phyloP scores from a whole-genome alignment of 2,113 vertebrate genomes.

The Trinectes maculatus region DNA sequence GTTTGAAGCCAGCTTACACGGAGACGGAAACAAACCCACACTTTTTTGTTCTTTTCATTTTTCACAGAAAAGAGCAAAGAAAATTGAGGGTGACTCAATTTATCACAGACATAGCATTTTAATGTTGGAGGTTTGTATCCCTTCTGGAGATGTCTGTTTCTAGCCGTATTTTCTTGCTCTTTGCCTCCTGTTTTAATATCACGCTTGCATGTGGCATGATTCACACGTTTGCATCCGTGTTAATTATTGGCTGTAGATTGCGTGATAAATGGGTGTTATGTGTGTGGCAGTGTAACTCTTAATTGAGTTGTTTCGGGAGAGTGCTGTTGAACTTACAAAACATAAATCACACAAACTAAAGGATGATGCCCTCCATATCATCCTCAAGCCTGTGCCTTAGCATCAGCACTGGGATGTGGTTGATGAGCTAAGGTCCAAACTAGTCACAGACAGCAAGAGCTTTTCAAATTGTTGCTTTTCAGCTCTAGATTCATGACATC shows the following conservation, averaged over 20 bases:
- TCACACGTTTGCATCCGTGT: constrained; percentile 35
- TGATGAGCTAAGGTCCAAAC: background rate
- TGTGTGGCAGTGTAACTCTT: constrained; percentile 42
- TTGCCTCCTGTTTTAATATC: constrained; percentile 70
- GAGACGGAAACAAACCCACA: constrained; percentile 72
- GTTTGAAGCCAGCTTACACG: constrained; percentile 45
- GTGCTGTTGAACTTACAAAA: constrained; percentile 56
- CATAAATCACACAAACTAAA: constrained; percentile 33
- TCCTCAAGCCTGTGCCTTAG: background rate
- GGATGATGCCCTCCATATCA: background rate
- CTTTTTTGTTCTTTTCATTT: constrained; percentile 80
- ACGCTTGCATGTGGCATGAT: constrained; percentile 73
- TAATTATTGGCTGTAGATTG: constrained; percentile 22
- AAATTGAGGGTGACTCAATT: constrained; percentile 98
- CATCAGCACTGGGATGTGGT: background rate
- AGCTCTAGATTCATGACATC: background rate
- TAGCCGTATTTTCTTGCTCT: constrained; percentile 82
- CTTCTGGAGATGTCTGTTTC: constrained; percentile 78
- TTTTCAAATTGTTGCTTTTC: constrained; percentile 4
- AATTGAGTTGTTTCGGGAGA: constrained; percentile 61
- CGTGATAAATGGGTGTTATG: constrained; percentile 25
- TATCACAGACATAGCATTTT: constrained; percentile 99
- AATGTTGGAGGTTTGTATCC: constrained; percentile 99
- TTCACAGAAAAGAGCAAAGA: constrained; percentile 98
- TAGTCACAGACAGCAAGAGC: background rate